Percentiles rank a stretch among this genome's conserved stretches.
phyloP scores from a whole-genome alignment of 2,888 invertebrate species.

The Polyploca ridens region DNA sequence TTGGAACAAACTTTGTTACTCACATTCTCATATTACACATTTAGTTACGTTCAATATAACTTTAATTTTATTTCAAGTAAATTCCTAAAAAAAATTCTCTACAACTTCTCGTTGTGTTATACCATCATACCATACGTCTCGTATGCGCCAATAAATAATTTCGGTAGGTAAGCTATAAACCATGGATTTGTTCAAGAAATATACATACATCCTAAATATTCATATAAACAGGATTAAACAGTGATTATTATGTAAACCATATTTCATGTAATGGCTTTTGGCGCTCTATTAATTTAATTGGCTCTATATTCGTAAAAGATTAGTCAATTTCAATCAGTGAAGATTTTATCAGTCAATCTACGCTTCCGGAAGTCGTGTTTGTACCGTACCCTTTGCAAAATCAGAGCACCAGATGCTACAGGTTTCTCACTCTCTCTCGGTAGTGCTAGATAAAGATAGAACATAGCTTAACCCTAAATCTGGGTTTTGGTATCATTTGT shows the following conservation, averaged over 20 bases:
- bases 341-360: slow-evolving; percentile 22
- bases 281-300: slow-evolving; percentile 27
- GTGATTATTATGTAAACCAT: slow-evolving; percentile 14
- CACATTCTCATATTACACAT: too few relatives aligned
- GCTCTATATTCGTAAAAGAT: slow-evolving; percentile 20
- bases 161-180: not conserved
- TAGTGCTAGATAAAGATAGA: slow-evolving; percentile 7
- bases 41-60: too few relatives aligned
- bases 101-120: too few relatives aligned
- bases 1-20: too few relatives aligned
- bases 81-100: too few relatives aligned
- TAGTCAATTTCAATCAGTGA: slow-evolving; percentile 29
- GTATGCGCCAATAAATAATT: too few relatives aligned
- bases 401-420: not conserved
- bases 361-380: slow-evolving; percentile 9
- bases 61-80: too few relatives aligned
- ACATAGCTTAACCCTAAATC: slow-evolving; percentile 10
- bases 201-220: not conserved
- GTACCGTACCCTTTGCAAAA: slow-evolving; percentile 5
- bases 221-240: not conserved
- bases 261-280: slow-evolving; percentile 16
- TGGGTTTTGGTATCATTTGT: slow-evolving; percentile 9
- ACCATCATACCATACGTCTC: too few relatives aligned
- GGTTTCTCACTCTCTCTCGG: not conserved
- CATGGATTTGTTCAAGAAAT: not conserved